Evolutionary conservation across 2,888 invertebrate species (phyloP).

Genomic region (Perizoma affinitatum): DNA sequence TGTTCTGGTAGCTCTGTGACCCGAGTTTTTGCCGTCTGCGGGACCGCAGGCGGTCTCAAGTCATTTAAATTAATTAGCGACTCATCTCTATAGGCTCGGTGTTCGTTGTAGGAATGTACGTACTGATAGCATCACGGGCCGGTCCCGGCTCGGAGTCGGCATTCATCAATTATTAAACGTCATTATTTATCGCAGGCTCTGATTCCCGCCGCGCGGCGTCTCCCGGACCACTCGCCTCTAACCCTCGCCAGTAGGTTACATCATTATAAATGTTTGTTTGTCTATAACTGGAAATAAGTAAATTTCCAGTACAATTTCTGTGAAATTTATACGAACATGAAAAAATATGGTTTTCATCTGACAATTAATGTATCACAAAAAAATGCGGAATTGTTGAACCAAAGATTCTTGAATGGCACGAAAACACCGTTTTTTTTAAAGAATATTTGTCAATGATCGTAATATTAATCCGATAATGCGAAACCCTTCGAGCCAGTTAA

Average conservation of each 20-base stretch:
- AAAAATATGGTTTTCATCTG: no score
- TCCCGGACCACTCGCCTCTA: background rate
- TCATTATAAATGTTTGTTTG: background rate
- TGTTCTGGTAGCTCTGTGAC: slow-evolving; percentile 39
- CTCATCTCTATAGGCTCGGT: slow-evolving; percentile 49
- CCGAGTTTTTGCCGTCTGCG: slow-evolving; percentile 25
- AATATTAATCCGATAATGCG: no score
- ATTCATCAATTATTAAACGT: slow-evolving; percentile 79
- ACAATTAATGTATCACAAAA: no score
- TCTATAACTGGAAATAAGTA: background rate
- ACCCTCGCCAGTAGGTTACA: slow-evolving; percentile 1
- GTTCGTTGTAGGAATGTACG: background rate
- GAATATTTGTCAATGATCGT: no score
- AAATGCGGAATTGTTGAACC: no score
- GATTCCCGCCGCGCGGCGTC: slow-evolving; percentile 48
- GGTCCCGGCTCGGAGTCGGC: slow-evolving; percentile 46
- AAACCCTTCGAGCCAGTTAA: no score
- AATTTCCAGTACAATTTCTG: no score
- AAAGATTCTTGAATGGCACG: no score
- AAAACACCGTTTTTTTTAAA: no score
- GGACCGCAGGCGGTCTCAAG: slow-evolving; percentile 51
- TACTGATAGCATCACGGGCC: slow-evolving; percentile 31
- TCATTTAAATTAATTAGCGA: slow-evolving; percentile 77
- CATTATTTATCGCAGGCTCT: slow-evolving; percentile 64
- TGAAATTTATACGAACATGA: no score